A percentile compares a stretch with the other conserved stretches of the same genome.
Evolutionary conservation across 2,113 vertebrate genomes (phyloP).

Genomic region (Peromyscus maniculatus): DNA sequence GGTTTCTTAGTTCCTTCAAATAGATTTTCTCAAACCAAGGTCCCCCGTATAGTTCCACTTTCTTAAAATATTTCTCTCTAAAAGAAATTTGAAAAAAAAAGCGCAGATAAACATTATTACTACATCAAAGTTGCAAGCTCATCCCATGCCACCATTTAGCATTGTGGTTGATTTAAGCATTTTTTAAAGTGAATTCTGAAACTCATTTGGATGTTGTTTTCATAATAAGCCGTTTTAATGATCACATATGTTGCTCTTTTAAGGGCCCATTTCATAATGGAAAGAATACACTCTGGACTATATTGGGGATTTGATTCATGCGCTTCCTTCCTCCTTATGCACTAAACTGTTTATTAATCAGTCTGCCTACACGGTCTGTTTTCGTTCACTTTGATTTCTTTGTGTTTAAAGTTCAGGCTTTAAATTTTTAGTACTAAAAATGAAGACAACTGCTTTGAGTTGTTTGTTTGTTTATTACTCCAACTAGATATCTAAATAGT

Average conservation of each 20-base stretch:
- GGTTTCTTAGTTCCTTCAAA: slow-evolving; percentile 51
- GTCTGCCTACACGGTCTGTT: slow-evolving; percentile 69
- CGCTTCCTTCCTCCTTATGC: slow-evolving; percentile 57
- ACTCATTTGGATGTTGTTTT: slow-evolving; percentile 69
- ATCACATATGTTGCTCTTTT: slow-evolving; percentile 81
- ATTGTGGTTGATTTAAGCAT: slow-evolving; percentile 57
- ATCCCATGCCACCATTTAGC: slow-evolving; percentile 34
- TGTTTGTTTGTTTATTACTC: slow-evolving; percentile 72
- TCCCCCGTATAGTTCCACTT: background rate
- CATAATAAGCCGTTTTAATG: slow-evolving; percentile 75
- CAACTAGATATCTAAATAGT: slow-evolving; percentile 68
- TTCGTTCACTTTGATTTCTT: slow-evolving; percentile 76
- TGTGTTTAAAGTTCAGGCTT: slow-evolving; percentile 78
- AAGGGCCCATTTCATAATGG: slow-evolving; percentile 74
- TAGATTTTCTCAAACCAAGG: slow-evolving; percentile 8
- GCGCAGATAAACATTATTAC: slow-evolving; percentile 60
- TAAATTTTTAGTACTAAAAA: slow-evolving; percentile 68
- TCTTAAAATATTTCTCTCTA: slow-evolving; percentile 57
- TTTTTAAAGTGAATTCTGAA: slow-evolving; percentile 64
- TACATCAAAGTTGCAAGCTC: slow-evolving; percentile 69
- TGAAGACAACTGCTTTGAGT: slow-evolving; percentile 64
- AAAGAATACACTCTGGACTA: slow-evolving; percentile 66
- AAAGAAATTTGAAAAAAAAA: slow-evolving; percentile 47
- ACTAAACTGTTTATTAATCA: slow-evolving; percentile 79
- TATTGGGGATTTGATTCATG: slow-evolving; percentile 73